Conservation (phyloP, 2,113 vertebrate species). For the Atherinomorus stipes region DNA sequence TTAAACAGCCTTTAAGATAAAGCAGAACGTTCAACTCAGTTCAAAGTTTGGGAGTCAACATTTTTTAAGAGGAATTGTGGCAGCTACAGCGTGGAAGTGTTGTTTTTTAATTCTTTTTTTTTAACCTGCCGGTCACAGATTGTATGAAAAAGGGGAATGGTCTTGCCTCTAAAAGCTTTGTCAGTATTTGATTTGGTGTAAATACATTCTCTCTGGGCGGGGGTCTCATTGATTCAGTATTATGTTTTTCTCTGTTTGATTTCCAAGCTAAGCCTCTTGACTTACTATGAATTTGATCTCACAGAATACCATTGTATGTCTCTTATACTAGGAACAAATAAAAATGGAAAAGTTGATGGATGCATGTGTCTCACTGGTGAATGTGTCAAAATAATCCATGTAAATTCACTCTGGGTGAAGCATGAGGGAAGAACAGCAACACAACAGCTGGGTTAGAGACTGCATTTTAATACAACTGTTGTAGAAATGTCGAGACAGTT, state of each 20-base stretch:
- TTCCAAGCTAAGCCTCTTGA: conserved; percentile 66
- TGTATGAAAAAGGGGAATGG: conserved; percentile 42
- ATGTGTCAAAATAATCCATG: conserved; percentile 31
- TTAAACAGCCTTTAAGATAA: conserved; percentile 51
- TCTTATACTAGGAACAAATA: conserved; percentile 82
- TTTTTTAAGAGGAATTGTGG: conserved; percentile 61
- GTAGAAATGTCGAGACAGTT: too few relatives aligned
- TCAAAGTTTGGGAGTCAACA: conserved; percentile 25
- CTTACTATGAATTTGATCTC: conserved; percentile 75
- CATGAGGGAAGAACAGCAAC: neutral
- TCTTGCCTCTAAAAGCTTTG: conserved; percentile 48
- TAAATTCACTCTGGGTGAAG: neutral
- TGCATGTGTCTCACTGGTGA: conserved; percentile 47
- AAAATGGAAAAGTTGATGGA: conserved; percentile 63
- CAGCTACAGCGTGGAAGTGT: conserved; percentile 43
- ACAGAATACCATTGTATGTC: conserved; percentile 78
- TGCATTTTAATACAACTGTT: neutral
- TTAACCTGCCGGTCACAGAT: conserved; percentile 62
- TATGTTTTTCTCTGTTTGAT: conserved; percentile 55
- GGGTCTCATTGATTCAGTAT: conserved; percentile 72
- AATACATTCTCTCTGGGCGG: conserved; percentile 71
- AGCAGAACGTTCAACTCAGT: conserved; percentile 40
- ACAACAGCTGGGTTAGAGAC: neutral
- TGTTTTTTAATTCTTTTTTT: conserved; percentile 14
- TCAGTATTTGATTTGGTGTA: conserved; percentile 77